These are phyloP conservation scores for Dendrocopos noguchii DNA, from an alignment of 2,113 vertebrate genomes.

Conservation along the genomic window DNA sequence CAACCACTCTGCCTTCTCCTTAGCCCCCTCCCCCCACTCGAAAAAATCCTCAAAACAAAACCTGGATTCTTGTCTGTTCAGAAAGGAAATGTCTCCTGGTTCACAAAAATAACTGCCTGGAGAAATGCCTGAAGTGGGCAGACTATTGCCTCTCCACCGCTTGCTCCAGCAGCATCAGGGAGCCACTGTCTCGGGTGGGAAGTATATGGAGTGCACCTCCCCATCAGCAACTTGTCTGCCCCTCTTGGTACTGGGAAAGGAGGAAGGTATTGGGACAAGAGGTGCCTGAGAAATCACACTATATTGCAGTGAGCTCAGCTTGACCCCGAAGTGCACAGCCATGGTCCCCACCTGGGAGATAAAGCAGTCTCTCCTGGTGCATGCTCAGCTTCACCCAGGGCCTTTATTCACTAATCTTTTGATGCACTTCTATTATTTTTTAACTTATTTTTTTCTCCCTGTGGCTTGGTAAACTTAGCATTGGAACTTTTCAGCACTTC, in stretches of 20 bases:
- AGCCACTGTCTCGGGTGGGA: neutral
- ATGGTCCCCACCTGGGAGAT: rapidly evolving
- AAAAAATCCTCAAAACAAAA: neutral
- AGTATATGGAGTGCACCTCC: rapidly evolving
- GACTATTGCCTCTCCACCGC: rapidly evolving
- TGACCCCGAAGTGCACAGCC: rapidly evolving
- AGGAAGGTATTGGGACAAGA: neutral
- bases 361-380: neutral
- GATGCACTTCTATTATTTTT: neutral
- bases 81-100: neutral
- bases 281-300: neutral
- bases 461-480: neutral
- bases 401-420: neutral
- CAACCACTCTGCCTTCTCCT: neutral
- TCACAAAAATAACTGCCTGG: neutral
- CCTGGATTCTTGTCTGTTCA: neutral
- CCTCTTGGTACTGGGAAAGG: neutral
- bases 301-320: neutral
- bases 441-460: neutral
- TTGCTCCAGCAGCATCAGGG: neutral
- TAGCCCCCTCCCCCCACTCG: rapidly evolving
- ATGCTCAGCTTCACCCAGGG: neutral
- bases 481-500: neutral
- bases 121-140: neutral
- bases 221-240: neutral